Base-by-base conservation (phyloP, 2,797 vertebrate species). In the Ctenosaura bakeri region DNA sequence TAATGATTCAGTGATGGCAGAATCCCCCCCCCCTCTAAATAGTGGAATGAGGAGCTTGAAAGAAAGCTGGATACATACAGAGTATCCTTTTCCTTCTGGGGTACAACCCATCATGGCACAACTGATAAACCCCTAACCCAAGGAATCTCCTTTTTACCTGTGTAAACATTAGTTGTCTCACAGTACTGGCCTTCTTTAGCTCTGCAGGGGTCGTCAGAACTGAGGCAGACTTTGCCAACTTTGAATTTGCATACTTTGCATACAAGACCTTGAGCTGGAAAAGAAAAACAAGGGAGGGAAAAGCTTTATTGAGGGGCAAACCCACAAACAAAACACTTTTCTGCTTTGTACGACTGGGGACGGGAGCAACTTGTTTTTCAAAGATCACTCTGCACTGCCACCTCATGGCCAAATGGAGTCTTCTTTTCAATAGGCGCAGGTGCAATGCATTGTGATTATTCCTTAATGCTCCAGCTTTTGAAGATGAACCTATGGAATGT, bases 161-260 rank as follows among this genome's bases (percentile, higher is more conserved):
- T 16, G 24, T 84, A 90, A 54, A 84, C 86, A 35, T 7, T 56
- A 8, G 90, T 90, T 18, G 50, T 87, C 38, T 90, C 90, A 14
- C 90, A 90, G 20, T 26, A 56, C 5, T 90, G 46, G 46, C n/a
- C 85, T 6, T 83, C 56, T 0, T 71, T 8, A 2, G 80, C 32
- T 84, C 2, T 6, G 35, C 90, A 88, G 8, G 86, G 90, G 0
- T 88, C 50, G 0, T 87, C 85, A 6, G 46, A 46, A 2, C 0
- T 5, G 1, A 71, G 1, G 32, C 90, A 90, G 20, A 88, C 3
- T 0, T 0, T 0, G 8, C 71, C 90, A 0, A 88, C 18, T 83
- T 88, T 90, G 81, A 90, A 88, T 20, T 84, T 90, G 59, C 90
- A 90, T 2, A 90, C 90, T 46, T 84, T 79, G 80, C 90, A 90